These are phyloP conservation scores for Seladonia tumulorum DNA, from an alignment of 2,888 invertebrate genomes.

Conservation along the genomic window DNA sequence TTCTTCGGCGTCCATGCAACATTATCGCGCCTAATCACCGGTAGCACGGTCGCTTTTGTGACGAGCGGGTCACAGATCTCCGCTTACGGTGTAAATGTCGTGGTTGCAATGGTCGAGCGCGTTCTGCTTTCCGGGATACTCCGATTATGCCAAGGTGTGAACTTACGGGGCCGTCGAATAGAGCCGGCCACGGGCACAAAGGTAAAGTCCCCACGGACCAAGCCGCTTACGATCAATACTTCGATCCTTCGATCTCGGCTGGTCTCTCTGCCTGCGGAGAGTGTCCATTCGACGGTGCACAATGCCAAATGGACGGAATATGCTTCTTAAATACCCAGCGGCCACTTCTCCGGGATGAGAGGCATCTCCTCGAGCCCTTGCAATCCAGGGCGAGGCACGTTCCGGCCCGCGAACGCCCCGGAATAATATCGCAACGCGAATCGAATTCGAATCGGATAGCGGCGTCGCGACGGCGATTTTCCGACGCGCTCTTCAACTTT, in stretches of 20 bases:
- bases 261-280: conserved; percentile 50
- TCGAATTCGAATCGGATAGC: conserved; percentile 36
- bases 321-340: conserved; percentile 69
- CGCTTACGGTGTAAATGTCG: conserved; percentile 60
- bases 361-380: conserved; percentile 64
- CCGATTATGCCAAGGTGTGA: conserved; percentile 78
- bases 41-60: conserved; percentile 18
- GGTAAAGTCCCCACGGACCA: conserved; percentile 70
- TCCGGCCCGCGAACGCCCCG: conserved; percentile 51
- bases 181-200: conserved; percentile 71
- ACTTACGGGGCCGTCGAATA: conserved; percentile 71
- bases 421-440: conserved; percentile 57
- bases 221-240: conserved; percentile 83
- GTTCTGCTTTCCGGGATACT: conserved; percentile 66
- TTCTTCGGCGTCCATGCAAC: neutral
- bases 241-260: conserved; percentile 72
- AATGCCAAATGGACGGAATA: conserved; percentile 70
- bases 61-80: conserved; percentile 3
- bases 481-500: neutral
- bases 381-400: conserved; percentile 76
- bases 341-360: conserved; percentile 53
- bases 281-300: conserved; percentile 64
- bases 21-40: conserved; percentile 13
- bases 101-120: conserved; percentile 67
- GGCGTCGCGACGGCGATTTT: neutral